These are phyloP conservation scores for Phoxinus dragarum DNA, from an alignment of 2,797 vertebrate genomes.

Conservation along the genomic window DNA sequence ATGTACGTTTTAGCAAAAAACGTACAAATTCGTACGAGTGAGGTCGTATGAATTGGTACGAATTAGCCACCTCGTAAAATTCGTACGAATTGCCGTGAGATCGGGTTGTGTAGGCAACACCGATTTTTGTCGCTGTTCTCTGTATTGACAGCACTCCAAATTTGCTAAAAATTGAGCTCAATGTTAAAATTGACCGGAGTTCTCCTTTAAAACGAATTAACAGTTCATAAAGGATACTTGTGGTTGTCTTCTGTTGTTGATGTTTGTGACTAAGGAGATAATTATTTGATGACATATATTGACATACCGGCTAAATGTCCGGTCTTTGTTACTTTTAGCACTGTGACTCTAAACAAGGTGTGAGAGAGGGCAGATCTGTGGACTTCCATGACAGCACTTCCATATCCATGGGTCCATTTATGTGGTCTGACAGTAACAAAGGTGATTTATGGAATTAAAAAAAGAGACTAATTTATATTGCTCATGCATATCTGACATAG, in stretches of 20 bases:
- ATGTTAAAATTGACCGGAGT: no score
- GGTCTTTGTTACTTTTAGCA: not conserved
- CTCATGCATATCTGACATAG: not conserved
- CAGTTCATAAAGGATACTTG: not conserved
- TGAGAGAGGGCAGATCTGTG: not conserved
- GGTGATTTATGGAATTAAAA: not conserved
- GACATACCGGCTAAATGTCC: not conserved
- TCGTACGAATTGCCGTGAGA: no score
- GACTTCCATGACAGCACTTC: not conserved
- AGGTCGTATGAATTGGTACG: no score
- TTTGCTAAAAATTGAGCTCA: no score
- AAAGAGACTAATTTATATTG: not conserved
- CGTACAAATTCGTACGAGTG: no score
- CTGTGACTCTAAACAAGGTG: not conserved
- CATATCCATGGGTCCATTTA: constrained; percentile 10
- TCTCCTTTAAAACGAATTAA: no score
- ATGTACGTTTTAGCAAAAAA: no score
- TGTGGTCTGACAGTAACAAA: not conserved
- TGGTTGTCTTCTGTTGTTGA: not conserved
- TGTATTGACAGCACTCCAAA: no score
- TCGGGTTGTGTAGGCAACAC: no score
- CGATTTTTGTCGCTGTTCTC: no score
- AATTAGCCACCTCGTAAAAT: no score
- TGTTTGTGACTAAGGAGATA: not conserved
- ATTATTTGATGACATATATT: not conserved